Base-by-base conservation (phyloP, 2,797 vertebrate species). In the Manis javanica region DNA sequence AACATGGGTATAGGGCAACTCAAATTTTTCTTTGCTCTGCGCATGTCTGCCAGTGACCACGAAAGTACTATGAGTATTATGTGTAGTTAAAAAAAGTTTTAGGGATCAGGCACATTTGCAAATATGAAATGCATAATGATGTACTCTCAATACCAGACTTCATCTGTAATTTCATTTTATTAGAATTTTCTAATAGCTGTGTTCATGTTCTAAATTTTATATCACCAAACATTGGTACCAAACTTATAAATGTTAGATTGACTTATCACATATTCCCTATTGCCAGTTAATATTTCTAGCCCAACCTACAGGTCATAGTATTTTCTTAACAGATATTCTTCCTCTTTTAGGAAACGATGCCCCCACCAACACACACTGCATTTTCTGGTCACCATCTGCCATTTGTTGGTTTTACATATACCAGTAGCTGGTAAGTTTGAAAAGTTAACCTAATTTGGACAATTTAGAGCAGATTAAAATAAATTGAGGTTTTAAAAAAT, bases 331-430 rank as follows among this genome's bases (percentile, higher is more conserved):
- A 88, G 78, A 15, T 97, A 3, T 95, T 57, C 46, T 5, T 97
- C 92, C 55, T 96, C 74, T 93, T 87, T 68, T 96, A 99, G 99
- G 99, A 99, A 98, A 99, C 99, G 5, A 99, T 99, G 99, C 99
- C 99, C 34, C 99, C 99, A 85, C 99, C 99, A 83, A 99, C 99
- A 79, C 99, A 99, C 97, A 99, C 99, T 64, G 99, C 99, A 75
- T 99, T 99, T 98, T 99, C 99, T 97, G 99, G 99, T 90, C 99
- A 99, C 98, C 99, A 99, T 98, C 99, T 99, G 81, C 99, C 99
- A 18, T 99, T 99, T 97, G 99, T 99, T 92, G 99, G 99, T 95
- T 99, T 99, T 98, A 99, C 99, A 63, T 99, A 99, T 87, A 99
- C 99, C 90, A 99, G 99, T 98, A 99, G 99, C 98, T 99, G 99